These are phyloP conservation scores for Baccha elongata DNA, from an alignment of 2,888 invertebrate species.

Conservation along the genomic window DNA sequence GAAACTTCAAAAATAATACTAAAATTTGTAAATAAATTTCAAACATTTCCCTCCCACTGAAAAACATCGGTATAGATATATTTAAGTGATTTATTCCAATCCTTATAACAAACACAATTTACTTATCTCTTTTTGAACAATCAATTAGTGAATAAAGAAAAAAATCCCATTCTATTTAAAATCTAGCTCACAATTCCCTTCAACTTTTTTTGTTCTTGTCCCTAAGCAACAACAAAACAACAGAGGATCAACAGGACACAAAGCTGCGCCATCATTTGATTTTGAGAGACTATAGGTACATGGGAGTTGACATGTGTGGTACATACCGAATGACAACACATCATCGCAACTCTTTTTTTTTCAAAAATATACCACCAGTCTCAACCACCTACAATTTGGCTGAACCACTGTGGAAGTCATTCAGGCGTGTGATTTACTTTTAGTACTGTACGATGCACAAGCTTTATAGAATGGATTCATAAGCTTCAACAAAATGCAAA, in stretches of 20 bases:
- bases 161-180: conserved; percentile 23
- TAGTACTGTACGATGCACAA: conserved; percentile 48
- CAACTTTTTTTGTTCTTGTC: neutral
- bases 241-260: conserved; percentile 60
- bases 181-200: conserved; percentile 10
- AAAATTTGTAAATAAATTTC: no score
- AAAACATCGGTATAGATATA: neutral
- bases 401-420: conserved; percentile 62
- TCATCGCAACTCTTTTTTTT: conserved; percentile 36
- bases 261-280: conserved; percentile 46
- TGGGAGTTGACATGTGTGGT: conserved; percentile 69
- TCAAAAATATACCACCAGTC: conserved; percentile 19
- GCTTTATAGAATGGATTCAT: conserved; percentile 52
- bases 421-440: conserved; percentile 68
- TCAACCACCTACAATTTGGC: conserved; percentile 15
- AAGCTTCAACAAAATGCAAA: conserved; percentile 63
- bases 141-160: conserved; percentile 27
- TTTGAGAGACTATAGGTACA: conserved; percentile 34
- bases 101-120: neutral
- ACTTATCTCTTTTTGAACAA: conserved; percentile 14
- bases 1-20: no score
- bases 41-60: neutral
- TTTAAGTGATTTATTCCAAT: neutral
- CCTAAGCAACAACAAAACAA: conserved; percentile 1
- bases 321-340: conserved; percentile 37